phyloP scores from a whole-genome alignment of 2,113 vertebrate genomes.

The Pelmatolapia mariae region DNA sequence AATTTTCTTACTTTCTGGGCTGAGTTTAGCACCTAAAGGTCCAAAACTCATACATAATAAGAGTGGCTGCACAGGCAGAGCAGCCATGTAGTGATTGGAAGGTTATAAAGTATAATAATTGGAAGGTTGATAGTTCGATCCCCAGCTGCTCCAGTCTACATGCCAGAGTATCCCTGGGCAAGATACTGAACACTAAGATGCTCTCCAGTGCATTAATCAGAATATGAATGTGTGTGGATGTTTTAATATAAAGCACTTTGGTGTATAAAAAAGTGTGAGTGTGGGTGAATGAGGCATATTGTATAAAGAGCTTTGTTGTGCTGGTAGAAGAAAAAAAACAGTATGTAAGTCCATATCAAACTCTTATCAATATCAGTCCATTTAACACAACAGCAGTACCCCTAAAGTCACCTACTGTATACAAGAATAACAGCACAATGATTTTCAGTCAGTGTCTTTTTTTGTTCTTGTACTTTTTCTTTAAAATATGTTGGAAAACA shows the following conservation, averaged over 20 bases:
- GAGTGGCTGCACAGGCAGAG: neutral
- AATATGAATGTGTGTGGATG: neutral
- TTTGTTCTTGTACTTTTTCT: neutral
- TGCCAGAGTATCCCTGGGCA: neutral
- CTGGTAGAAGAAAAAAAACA: neutral
- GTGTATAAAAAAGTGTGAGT: neutral
- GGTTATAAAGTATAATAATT: neutral
- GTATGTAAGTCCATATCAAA: neutral
- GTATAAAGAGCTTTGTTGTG: neutral
- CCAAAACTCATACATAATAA: neutral
- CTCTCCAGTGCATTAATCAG: neutral
- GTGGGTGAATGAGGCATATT: neutral
- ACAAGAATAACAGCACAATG: neutral
- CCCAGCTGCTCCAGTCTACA: neutral
- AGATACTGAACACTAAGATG: neutral
- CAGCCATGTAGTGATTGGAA: neutral
- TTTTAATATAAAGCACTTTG: neutral
- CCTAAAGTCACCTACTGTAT: neutral
- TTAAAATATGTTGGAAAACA: neutral
- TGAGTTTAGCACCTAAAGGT: neutral
- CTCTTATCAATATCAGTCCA: neutral
- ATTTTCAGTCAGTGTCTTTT: neutral
- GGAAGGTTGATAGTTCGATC: neutral
- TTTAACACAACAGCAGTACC: neutral
- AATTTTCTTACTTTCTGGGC: neutral